Conservation (phyloP, 2,888 invertebrate species). For the Lithophane socia region DNA sequence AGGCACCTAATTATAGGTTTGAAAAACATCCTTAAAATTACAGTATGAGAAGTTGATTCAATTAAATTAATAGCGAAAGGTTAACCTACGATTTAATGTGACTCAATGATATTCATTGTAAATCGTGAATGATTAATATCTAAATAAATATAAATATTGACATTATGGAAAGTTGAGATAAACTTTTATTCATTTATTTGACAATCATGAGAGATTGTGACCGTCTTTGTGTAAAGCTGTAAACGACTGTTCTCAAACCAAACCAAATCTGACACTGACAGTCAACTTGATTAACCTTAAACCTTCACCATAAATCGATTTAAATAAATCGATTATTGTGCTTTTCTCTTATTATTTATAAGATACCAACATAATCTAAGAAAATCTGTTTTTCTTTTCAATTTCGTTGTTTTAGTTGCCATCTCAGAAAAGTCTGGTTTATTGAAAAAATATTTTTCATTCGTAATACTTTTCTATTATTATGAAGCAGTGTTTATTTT, state of each 20-base stretch:
- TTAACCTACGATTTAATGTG: constrained; percentile 16
- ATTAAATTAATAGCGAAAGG: constrained; percentile 20
- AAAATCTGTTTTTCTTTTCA: background rate
- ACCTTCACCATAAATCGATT: constrained; percentile 28
- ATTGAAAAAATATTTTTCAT: background rate
- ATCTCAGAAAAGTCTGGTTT: background rate
- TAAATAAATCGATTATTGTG: background rate
- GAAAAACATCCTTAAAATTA: constrained; percentile 46
- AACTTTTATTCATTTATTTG: background rate
- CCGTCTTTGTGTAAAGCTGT: too few species aligned
- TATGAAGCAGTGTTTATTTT: background rate
- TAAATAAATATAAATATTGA: background rate
- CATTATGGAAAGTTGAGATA: background rate
- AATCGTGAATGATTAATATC: background rate
- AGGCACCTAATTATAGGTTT: constrained; percentile 36
- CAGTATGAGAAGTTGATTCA: constrained; percentile 18
- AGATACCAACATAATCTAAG: constrained; percentile 26
- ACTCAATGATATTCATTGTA: background rate
- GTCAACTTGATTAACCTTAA: background rate
- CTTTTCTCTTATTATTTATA: background rate
- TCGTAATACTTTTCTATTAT: too few species aligned
- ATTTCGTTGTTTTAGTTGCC: background rate
- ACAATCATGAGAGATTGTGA: background rate
- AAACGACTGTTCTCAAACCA: constrained; percentile 21
- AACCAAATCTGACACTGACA: constrained; percentile 31